phyloP scores from a whole-genome alignment of 2,888 invertebrate species.

The Atrina japonica region DNA sequence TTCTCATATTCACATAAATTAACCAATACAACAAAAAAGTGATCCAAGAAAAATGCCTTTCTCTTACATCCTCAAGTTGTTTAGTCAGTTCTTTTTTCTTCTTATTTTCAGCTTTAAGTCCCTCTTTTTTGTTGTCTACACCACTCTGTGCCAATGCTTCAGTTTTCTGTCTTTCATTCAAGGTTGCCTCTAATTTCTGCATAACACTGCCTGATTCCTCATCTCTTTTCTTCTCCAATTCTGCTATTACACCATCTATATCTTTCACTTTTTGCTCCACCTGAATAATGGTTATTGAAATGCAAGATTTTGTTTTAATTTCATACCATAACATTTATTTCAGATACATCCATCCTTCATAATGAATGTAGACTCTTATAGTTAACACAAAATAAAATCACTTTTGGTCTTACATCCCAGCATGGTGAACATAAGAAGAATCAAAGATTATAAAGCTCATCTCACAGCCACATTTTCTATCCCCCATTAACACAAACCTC shows the following conservation, averaged over 20 bases:
- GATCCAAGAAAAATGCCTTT: too few species aligned
- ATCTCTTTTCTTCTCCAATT: conserved; percentile 86
- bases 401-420: too few species aligned
- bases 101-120: conserved; percentile 86
- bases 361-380: too few species aligned
- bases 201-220: conserved; percentile 87
- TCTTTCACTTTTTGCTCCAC: conserved; percentile 83
- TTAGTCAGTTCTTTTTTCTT: conserved; percentile 86
- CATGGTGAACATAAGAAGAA: too few species aligned
- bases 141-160: conserved; percentile 86
- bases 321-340: too few species aligned
- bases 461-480: too few species aligned
- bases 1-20: too few species aligned
- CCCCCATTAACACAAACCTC: too few species aligned
- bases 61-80: conserved; percentile 85
- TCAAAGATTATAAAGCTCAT: too few species aligned
- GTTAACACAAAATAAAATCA: too few species aligned
- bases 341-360: too few species aligned
- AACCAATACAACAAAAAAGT: too few species aligned
- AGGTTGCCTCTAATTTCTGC: conserved; percentile 84
- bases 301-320: not conserved
- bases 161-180: conserved; percentile 85
- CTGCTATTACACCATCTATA: conserved; percentile 84
- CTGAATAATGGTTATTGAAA: conserved; percentile 40
- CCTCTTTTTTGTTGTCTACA: conserved; percentile 85